phyloP scores from a whole-genome alignment of 2,888 invertebrate species.

The Danaus chrysippus region DNA sequence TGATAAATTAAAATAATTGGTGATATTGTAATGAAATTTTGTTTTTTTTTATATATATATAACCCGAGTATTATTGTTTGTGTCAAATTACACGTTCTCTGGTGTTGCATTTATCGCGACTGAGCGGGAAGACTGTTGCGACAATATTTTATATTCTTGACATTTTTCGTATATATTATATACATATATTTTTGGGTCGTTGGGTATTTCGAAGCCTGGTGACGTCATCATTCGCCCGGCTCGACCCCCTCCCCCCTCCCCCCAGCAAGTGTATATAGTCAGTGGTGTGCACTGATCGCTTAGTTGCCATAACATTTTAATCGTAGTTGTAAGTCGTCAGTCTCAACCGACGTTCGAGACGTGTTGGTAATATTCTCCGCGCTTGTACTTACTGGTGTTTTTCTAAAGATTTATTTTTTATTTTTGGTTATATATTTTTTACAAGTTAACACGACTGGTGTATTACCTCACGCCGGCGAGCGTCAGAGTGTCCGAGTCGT shows the following conservation, averaged over 20 bases:
- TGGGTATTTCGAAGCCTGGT: background rate
- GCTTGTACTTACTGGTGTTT: conserved; percentile 28
- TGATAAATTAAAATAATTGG: conserved; percentile 56
- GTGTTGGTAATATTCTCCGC: conserved; percentile 33
- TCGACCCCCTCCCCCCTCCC: conserved; percentile 28
- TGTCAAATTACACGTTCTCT: conserved; percentile 56
- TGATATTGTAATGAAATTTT: conserved; percentile 63
- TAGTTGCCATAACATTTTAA: conserved; percentile 77
- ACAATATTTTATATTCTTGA: conserved; percentile 45
- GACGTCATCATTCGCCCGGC: background rate
- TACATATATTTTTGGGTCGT: conserved; percentile 11
- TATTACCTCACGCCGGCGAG: background rate
- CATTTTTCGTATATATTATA: conserved; percentile 16
- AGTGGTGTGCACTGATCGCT: conserved; percentile 68
- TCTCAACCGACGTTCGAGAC: conserved; percentile 29
- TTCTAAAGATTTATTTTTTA: conserved; percentile 18
- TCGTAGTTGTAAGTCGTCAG: conserved; percentile 63
- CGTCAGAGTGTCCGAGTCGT: conserved; percentile 16
- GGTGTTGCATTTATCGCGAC: conserved; percentile 64
- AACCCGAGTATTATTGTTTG: conserved; percentile 62
- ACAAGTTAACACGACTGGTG: background rate
- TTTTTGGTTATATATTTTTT: conserved; percentile 13
- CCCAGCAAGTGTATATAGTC: conserved; percentile 62
- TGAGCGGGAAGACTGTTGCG: conserved; percentile 58
- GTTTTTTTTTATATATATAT: conserved; percentile 32